These are phyloP conservation scores for Tetragnatha montana DNA, from an alignment of 2,888 invertebrate genomes.

Conservation along the genomic window DNA sequence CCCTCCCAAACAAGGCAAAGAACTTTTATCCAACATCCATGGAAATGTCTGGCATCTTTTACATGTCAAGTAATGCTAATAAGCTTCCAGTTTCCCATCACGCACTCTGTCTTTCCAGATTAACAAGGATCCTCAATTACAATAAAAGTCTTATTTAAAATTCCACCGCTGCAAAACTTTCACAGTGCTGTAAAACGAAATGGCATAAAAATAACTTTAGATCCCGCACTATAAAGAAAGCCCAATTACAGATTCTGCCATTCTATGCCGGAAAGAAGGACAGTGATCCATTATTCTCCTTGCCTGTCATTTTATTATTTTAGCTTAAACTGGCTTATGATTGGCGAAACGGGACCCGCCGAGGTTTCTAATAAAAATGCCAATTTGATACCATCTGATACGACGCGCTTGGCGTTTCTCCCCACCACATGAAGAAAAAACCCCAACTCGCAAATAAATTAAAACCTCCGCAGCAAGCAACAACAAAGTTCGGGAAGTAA, in stretches of 20 bases:
- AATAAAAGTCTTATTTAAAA: too few relatives aligned
- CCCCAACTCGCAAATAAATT: background rate
- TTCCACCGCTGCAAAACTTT: background rate
- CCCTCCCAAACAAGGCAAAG: too few relatives aligned
- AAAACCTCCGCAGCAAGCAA: background rate
- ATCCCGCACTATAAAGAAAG: background rate
- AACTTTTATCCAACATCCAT: too few relatives aligned
- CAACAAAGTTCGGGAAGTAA: background rate
- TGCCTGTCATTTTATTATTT: background rate
- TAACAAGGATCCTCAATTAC: too few relatives aligned
- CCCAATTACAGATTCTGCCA: background rate
- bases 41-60: too few relatives aligned
- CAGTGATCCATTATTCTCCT: background rate
- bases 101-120: too few relatives aligned
- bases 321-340: background rate
- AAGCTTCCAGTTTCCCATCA: too few relatives aligned
- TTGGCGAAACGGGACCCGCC: background rate
- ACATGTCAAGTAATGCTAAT: too few relatives aligned
- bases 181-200: background rate
- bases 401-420: background rate
- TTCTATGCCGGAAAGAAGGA: background rate
- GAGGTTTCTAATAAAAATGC: background rate
- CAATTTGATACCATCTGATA: background rate
- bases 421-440: background rate
- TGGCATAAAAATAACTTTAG: background rate